Evolutionary conservation across 2,797 vertebrate species (phyloP).

Genomic region (Cygnus olor): DNA sequence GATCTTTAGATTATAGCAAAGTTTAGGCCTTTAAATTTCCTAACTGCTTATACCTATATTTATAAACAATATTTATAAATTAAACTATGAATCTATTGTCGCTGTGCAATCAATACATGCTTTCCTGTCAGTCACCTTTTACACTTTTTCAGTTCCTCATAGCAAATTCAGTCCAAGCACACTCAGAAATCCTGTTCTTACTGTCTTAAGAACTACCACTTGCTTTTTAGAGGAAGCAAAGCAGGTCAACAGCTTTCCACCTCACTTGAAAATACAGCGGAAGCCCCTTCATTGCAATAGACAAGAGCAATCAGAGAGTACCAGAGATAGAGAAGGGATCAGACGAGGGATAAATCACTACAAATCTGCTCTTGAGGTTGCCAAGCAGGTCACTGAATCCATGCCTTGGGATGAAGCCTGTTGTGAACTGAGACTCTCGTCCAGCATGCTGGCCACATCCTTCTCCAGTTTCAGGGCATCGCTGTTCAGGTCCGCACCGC

Average conservation of each 20-base stretch:
- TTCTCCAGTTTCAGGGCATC: background rate
- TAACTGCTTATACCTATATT: background rate
- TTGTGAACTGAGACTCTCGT: background rate
- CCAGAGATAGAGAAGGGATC: background rate
- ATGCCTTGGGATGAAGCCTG: background rate
- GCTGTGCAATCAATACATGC: background rate
- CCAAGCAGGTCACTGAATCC: background rate
- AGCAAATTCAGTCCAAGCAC: background rate
- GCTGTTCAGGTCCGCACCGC: fast-evolving
- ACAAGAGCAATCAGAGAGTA: background rate
- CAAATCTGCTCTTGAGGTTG: background rate
- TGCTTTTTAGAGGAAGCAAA: background rate
- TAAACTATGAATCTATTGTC: background rate
- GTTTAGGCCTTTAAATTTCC: slow-evolving; percentile 4
- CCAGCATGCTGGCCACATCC: background rate
- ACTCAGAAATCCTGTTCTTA: background rate
- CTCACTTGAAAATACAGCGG: background rate
- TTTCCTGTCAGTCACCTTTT: background rate
- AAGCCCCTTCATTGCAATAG: background rate
- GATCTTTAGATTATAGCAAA: slow-evolving; percentile 24
- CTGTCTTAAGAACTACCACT: background rate
- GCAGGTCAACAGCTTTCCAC: background rate
- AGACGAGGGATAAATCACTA: background rate
- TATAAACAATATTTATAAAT: background rate
- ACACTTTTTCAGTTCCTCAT: background rate